phyloP scores from a whole-genome alignment of 2,888 invertebrate genomes.

The Lasioglossum figueresi region DNA sequence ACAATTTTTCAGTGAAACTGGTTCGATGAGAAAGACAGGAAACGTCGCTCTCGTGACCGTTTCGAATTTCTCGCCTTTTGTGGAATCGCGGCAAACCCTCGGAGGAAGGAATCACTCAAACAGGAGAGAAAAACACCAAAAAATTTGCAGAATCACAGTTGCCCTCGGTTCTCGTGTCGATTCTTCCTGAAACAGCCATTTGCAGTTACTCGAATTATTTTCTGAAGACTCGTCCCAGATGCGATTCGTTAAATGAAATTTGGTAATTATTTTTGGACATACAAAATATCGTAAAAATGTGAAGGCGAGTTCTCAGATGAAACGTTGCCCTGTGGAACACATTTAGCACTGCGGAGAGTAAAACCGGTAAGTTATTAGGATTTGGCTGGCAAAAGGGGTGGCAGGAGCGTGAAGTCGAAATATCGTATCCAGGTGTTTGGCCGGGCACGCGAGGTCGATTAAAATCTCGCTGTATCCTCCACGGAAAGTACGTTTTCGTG shows the following conservation, averaged over 20 bases:
- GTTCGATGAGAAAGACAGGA: conserved; percentile 7
- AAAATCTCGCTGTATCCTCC: conserved; percentile 67
- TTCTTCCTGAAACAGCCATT: not conserved
- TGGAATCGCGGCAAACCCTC: not conserved
- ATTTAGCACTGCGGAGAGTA: not conserved
- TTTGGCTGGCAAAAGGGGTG: conserved; percentile 9
- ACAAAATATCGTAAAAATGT: not conserved
- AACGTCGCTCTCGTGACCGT: not conserved
- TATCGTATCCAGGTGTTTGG: conserved; percentile 61
- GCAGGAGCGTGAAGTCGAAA: conserved; percentile 2
- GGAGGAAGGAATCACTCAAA: not conserved
- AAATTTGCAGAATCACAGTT: not conserved
- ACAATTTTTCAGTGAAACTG: conserved; percentile 27
- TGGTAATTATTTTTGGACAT: not conserved
- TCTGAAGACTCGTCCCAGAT: not conserved
- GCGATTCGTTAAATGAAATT: not conserved
- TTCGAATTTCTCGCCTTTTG: not conserved
- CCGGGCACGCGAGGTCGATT: conserved; percentile 65
- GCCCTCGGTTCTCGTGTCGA: not conserved
- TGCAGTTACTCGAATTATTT: not conserved
- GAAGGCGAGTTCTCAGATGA: not conserved
- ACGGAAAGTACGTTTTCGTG: conserved; percentile 51
- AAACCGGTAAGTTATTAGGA: not conserved
- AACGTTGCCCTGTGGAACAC: not conserved
- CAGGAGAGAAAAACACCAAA: not conserved